A percentile compares a stretch with the other conserved stretches of the same genome.
phyloP scores from a whole-genome alignment of 2,888 invertebrate genomes.

The Megalurothrips usitatus region DNA sequence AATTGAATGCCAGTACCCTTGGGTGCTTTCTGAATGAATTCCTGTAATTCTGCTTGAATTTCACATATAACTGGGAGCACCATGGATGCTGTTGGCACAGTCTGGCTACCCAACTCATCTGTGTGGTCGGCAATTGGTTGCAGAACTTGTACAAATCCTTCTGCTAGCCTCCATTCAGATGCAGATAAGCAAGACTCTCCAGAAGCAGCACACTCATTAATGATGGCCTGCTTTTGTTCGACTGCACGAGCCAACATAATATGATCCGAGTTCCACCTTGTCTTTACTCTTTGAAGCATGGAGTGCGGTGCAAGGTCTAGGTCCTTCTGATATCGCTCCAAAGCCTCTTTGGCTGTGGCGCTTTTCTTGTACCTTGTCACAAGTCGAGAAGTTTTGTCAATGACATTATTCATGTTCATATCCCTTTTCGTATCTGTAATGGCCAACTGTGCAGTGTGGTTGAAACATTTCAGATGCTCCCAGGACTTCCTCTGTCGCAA shows the following conservation, averaged over 20 bases:
- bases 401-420: background rate
- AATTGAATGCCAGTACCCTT: background rate
- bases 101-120: background rate
- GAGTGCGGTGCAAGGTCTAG: background rate
- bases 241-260: background rate
- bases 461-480: background rate
- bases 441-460: background rate
- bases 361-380: background rate
- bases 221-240: background rate
- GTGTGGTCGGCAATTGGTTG: background rate
- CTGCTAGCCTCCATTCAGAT: background rate
- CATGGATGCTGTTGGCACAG: background rate
- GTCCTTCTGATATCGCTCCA: background rate
- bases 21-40: background rate
- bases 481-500: background rate
- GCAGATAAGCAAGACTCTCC: background rate
- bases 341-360: background rate
- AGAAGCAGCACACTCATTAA: background rate
- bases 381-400: background rate
- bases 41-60: background rate
- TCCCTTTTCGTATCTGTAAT: background rate
- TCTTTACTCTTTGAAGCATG: background rate
- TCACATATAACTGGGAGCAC: background rate
- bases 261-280: background rate
- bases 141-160: background rate